These are phyloP conservation scores for Agriopis aurantiaria DNA, from an alignment of 2,888 invertebrate genomes.

Conservation along the genomic window DNA sequence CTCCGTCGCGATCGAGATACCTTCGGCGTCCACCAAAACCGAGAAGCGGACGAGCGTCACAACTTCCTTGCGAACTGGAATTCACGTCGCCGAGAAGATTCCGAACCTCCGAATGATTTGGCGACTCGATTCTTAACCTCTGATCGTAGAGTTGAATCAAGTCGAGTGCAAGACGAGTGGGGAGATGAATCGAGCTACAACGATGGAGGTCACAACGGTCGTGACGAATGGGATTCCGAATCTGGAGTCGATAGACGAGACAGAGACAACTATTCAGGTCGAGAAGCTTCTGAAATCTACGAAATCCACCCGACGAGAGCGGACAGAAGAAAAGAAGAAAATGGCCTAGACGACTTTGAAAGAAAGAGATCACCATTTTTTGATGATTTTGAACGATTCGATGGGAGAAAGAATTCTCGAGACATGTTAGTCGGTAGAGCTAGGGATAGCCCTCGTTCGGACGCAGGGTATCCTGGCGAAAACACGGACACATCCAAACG, in stretches of 20 bases:
- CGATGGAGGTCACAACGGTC: constrained; percentile 67
- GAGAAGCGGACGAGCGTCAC: constrained; percentile 85
- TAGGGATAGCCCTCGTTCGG: constrained; percentile 80
- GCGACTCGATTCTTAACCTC: constrained; percentile 78
- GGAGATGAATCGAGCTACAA: constrained; percentile 78
- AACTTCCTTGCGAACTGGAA: constrained; percentile 83
- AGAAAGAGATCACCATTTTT: constrained; percentile 75
- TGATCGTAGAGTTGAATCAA: constrained; percentile 68
- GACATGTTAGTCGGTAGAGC: constrained; percentile 82
- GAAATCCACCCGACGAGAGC: constrained; percentile 75
- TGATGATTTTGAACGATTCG: constrained; percentile 80
- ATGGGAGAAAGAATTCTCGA: constrained; percentile 81
- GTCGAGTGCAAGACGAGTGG: constrained; percentile 72
- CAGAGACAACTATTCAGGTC: constrained; percentile 74
- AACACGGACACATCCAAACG: constrained; percentile 77
- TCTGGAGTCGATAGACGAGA: constrained; percentile 75
- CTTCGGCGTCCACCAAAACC: constrained; percentile 90
- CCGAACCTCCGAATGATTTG: constrained; percentile 74
- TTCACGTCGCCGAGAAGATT: constrained; percentile 75
- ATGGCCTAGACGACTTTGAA: constrained; percentile 72
- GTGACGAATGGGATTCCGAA: constrained; percentile 83
- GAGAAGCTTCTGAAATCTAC: constrained; percentile 81
- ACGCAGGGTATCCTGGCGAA: constrained; percentile 68
- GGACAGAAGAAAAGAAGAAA: constrained; percentile 73
- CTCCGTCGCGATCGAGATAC: constrained; percentile 90